Conservation (phyloP, 2,797 vertebrate species). For the Acrossocheilus fasciatus region DNA sequence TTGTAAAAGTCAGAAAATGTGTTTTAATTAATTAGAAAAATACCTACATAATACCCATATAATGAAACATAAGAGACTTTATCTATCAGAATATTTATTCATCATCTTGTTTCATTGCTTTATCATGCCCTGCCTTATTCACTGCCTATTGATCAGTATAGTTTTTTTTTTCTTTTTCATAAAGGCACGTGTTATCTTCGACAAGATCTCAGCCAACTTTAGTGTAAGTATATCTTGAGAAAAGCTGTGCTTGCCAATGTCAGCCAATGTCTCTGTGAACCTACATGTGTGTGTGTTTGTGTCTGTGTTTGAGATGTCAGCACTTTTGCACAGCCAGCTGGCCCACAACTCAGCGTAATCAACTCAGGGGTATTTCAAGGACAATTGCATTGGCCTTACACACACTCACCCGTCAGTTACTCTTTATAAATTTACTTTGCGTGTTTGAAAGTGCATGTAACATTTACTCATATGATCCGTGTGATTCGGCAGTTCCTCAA, state of each 20-base stretch:
- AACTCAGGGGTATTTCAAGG: constrained; percentile 25
- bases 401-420: background rate
- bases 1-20: background rate
- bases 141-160: constrained; percentile 3
- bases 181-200: constrained; percentile 76
- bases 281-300: background rate
- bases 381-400: constrained; percentile 8
- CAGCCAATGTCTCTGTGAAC: constrained; percentile 5
- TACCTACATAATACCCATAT: background rate
- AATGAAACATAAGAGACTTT: background rate
- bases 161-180: constrained; percentile 24
- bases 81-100: background rate
- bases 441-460: constrained; percentile 20
- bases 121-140: background rate
- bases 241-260: background rate
- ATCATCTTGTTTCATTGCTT: background rate
- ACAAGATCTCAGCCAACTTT: constrained; percentile 71
- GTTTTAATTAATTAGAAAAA: background rate
- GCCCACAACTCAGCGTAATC: background rate
- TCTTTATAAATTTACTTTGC: background rate
- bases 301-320: constrained; percentile 29
- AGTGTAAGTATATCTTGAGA: constrained; percentile 68
- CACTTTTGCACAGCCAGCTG: constrained; percentile 22
- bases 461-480: background rate
- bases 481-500: constrained; percentile 24